phyloP scores from a whole-genome alignment of 1,140 invertebrate genomes.

The Tetranychus cinnabarinus region DNA sequence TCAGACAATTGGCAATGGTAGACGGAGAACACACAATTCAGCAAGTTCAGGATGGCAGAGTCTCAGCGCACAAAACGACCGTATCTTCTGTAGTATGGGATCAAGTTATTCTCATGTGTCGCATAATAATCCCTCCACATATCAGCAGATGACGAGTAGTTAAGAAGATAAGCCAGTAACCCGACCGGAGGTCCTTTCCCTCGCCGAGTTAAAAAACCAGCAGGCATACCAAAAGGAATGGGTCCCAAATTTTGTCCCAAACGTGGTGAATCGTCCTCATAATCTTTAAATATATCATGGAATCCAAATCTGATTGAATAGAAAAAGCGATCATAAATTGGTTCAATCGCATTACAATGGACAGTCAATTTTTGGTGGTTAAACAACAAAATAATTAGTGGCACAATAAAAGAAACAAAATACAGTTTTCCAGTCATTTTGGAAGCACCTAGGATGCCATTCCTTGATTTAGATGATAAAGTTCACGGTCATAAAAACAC shows the following conservation, averaged over 20 bases:
- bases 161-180: background rate
- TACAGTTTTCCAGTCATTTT: no score
- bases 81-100: no score
- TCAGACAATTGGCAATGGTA: no score
- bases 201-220: background rate
- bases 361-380: no score
- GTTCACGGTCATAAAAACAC: no score
- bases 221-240: background rate
- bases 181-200: background rate
- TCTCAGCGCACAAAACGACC: no score
- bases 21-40: no score
- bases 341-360: background rate
- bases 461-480: no score
- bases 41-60: no score
- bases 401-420: no score
- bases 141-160: background rate
- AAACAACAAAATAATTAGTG: no score
- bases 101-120: background rate
- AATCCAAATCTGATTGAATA: background rate
- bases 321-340: background rate
- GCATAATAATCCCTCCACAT: background rate
- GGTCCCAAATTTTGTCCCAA: background rate
- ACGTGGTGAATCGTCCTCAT: background rate
- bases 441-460: no score
- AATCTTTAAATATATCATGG: background rate